phyloP scores from a whole-genome alignment of 2,888 invertebrate genomes.

The Lasioglossum malachurum region DNA sequence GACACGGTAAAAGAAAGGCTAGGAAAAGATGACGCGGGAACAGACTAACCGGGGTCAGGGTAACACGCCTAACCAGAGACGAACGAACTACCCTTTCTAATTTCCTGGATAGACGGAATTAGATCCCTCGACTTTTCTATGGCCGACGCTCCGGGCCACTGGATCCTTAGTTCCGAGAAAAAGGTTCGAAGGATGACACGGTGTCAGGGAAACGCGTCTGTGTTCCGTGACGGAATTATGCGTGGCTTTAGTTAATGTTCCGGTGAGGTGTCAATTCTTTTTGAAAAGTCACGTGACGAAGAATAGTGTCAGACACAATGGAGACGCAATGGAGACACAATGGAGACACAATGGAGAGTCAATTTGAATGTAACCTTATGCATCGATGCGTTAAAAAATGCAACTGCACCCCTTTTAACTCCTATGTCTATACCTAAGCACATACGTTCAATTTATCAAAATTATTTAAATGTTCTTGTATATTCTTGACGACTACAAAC shows the following conservation, averaged over 20 bases:
- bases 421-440: too few relatives aligned
- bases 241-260: background rate
- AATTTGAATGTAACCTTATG: background rate
- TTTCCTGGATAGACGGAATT: background rate
- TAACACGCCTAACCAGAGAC: background rate
- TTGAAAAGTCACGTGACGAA: background rate
- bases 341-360: background rate
- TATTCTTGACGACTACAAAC: too few relatives aligned
- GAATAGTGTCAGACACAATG: background rate
- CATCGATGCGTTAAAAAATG: background rate
- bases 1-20: background rate
- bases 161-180: background rate
- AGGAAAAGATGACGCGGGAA: slow-evolving; percentile 7
- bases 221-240: background rate
- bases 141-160: background rate
- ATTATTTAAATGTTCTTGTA: too few relatives aligned
- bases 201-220: background rate
- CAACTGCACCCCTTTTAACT: background rate
- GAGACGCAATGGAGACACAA: background rate
- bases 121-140: background rate
- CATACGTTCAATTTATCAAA: too few relatives aligned
- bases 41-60: background rate
- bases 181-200: background rate
- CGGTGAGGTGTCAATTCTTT: background rate
- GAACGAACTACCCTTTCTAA: slow-evolving; percentile 2